A percentile compares a stretch with the other conserved stretches of the same genome.
Conservation (phyloP, 2,888 invertebrate species). For the Epirrhoe alternata region DNA sequence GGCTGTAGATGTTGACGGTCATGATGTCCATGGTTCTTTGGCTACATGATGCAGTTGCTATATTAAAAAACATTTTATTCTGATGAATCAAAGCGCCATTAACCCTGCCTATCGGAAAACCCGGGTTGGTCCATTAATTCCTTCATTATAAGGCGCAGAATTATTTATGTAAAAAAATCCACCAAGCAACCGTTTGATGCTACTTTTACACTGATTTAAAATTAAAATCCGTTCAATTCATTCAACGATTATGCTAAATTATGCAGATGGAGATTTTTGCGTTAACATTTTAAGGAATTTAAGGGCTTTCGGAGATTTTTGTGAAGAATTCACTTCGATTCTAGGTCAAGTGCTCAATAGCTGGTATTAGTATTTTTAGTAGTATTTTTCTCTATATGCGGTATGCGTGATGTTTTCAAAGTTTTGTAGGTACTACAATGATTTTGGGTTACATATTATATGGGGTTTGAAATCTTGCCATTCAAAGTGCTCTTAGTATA, state of each 20-base stretch:
- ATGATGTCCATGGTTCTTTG: not conserved
- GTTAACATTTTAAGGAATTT: constrained; percentile 50
- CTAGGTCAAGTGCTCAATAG: constrained; percentile 29
- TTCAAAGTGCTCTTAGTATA: constrained; percentile 4
- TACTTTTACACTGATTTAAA: constrained; percentile 70
- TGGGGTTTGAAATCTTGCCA: too few relatives aligned
- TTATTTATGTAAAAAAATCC: constrained; percentile 51
- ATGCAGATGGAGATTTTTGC: constrained; percentile 73
- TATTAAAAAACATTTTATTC: not conserved
- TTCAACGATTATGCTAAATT: constrained; percentile 78
- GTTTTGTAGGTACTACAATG: too few relatives aligned
- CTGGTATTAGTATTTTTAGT: too few relatives aligned
- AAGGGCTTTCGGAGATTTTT: constrained; percentile 24
- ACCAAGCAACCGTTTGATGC: constrained; percentile 53
- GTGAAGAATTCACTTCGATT: constrained; percentile 31
- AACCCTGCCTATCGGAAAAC: not conserved
- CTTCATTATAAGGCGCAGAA: constrained; percentile 40
- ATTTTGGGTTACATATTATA: too few relatives aligned
- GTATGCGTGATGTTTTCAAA: too few relatives aligned
- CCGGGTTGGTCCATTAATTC: constrained; percentile 13
- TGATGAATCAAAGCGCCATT: not conserved
- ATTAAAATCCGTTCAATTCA: constrained; percentile 77
- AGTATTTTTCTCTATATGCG: too few relatives aligned
- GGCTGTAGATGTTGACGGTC: too few relatives aligned
- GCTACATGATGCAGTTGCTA: not conserved